These are phyloP conservation scores for Coregonus clupeaformis DNA, from an alignment of 2,113 vertebrate genomes.

Conservation along the genomic window DNA sequence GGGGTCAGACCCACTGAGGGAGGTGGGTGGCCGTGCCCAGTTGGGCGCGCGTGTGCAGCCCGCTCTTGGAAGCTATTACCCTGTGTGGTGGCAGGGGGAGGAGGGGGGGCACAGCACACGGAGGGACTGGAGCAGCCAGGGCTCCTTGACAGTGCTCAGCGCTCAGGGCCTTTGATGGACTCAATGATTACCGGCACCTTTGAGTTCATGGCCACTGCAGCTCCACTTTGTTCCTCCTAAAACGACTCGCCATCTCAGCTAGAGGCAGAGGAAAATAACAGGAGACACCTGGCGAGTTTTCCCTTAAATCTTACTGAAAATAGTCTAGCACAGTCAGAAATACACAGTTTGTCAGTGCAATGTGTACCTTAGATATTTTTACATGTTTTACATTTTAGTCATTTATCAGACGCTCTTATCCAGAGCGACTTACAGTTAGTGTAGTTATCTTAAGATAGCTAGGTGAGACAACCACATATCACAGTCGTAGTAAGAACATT, in stretches of 20 bases:
- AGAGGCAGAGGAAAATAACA: not conserved
- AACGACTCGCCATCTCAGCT: not conserved
- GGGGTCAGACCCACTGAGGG: constrained; percentile 38
- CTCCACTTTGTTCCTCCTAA: constrained; percentile 5
- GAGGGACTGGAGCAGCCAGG: not conserved
- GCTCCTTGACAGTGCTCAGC: constrained; percentile 8
- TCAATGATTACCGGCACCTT: constrained; percentile 14
- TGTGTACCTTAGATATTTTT: too few species aligned
- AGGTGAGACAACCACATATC: too few species aligned
- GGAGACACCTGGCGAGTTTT: too few species aligned
- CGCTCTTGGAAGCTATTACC: not conserved
- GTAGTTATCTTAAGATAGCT: too few species aligned
- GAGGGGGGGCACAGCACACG: too few species aligned
- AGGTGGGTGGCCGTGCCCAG: constrained; percentile 36
- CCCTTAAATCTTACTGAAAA: too few species aligned
- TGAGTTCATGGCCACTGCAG: constrained; percentile 8
- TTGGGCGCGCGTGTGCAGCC: constrained; percentile 29
- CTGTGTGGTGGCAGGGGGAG: not conserved
- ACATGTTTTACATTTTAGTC: too few species aligned
- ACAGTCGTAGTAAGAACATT: too few species aligned
- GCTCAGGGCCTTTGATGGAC: not conserved
- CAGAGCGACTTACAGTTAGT: too few species aligned
- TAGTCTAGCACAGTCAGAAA: too few species aligned
- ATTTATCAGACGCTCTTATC: too few species aligned
- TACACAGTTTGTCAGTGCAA: too few species aligned